phyloP scores from a whole-genome alignment of 2,888 invertebrate species.

The Lymantria dispar region DNA sequence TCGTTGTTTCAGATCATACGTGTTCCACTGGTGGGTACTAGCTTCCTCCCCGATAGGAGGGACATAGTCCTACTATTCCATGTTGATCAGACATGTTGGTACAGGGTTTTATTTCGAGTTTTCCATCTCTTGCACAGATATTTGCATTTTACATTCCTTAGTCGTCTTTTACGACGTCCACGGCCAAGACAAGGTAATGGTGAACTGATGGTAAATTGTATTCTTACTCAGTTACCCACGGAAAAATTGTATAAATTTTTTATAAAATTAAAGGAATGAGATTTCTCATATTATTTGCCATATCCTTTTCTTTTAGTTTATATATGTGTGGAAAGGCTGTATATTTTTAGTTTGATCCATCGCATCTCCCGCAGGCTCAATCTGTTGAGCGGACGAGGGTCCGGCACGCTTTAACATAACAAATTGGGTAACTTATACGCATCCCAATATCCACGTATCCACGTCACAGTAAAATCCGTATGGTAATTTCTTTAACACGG shows the following conservation, averaged over 20 bases:
- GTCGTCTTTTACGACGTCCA: too few relatives aligned
- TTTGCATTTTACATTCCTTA: too few relatives aligned
- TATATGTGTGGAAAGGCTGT: constrained; percentile 31
- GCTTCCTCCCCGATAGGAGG: too few relatives aligned
- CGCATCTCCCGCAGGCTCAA: constrained; percentile 58
- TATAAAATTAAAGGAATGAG: too few relatives aligned
- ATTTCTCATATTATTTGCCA: background rate
- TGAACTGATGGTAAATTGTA: background rate
- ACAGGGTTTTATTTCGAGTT: too few relatives aligned
- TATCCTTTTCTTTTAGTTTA: background rate
- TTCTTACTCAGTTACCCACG: background rate
- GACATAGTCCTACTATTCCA: too few relatives aligned
- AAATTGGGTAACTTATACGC: constrained; percentile 68
- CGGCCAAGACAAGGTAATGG: too few relatives aligned
- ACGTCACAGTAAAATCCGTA: constrained; percentile 11
- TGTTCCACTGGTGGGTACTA: too few relatives aligned
- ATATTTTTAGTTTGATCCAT: constrained; percentile 58
- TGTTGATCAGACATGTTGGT: too few relatives aligned
- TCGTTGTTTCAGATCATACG: too few relatives aligned
- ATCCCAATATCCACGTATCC: constrained; percentile 37
- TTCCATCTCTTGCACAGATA: too few relatives aligned
- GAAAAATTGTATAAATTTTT: too few relatives aligned
- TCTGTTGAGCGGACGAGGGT: constrained; percentile 57
- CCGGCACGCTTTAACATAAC: constrained; percentile 56
- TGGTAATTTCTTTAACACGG: constrained; percentile 25